Base-by-base conservation (phyloP, 2,888 invertebrate genomes). In the Habroteleia sp. region DNA sequence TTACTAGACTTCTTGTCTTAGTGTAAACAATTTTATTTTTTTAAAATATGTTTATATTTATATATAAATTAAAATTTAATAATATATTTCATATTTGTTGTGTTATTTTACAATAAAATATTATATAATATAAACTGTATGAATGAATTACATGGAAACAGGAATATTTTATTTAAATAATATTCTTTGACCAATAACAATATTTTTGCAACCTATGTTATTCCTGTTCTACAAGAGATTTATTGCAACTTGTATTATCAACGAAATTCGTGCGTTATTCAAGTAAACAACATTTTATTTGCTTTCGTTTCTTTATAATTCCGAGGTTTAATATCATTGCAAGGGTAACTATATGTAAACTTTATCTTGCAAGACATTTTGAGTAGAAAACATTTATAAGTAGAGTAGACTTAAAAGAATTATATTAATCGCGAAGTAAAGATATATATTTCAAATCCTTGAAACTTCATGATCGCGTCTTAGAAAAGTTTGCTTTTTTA, bases 261-360 rank as follows among this genome's bases (percentile, higher is more conserved):
- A 48, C 37, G 11, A 29, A 37, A 35, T 46, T 60, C 29, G 11
- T 29, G 58, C 37, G 16, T 46, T 25, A 37, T 48, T 62, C 20
- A 8, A 11, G 58, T 46, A 65, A 65, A 46, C 58, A 58, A 4
- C 10, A 41, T 41, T 35, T 14, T 71, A 52, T 71, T 62, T 46
- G 52, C 14, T 60, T 37, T 20, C 7, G 25, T 25, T 50, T 50
- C 35, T 60, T 33, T 27, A 11, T 25, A 50, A 58, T 50, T 33
- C 16, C 33, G 25, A 69, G 35, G 27, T 42, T 50, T 11, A 29
- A 31, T 37, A 37, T 29, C 50, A 37, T 13, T 44, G 42, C 37
- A 44, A 69, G 44, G 50, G 52, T 60, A 42, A 44, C 48, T 39
- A 42, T 58, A 41, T 42, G 42, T 17, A 25, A 6, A 25, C 20